Evolutionary conservation across 2,888 invertebrate genomes (phyloP).

Genomic region (Laothoe populi): DNA sequence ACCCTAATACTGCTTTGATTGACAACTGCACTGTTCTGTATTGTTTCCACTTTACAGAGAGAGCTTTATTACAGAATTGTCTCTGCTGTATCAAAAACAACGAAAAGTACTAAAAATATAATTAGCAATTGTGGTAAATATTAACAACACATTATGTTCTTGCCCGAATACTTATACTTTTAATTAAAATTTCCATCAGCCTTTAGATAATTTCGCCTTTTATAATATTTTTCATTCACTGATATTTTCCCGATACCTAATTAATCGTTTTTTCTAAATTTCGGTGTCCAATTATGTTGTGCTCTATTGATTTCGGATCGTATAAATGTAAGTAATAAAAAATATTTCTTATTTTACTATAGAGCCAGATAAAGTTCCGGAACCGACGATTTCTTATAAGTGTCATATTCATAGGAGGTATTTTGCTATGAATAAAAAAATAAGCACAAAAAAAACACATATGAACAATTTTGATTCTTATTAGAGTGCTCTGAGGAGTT

Average conservation of each 20-base stretch:
- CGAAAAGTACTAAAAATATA: not conserved
- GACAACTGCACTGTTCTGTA: too few relatives aligned
- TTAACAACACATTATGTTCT: slow-evolving; percentile 15
- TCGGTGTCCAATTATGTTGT: slow-evolving; percentile 10
- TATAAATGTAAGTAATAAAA: slow-evolving; percentile 11
- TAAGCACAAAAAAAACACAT: too few relatives aligned
- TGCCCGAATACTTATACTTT: not conserved
- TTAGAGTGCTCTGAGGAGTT: too few relatives aligned
- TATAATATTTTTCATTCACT: slow-evolving; percentile 5
- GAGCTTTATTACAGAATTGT: too few relatives aligned
- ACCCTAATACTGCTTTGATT: too few relatives aligned
- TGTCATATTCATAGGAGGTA: not conserved
- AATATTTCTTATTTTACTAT: not conserved
- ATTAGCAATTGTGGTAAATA: not conserved
- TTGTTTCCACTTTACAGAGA: too few relatives aligned
- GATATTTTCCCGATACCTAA: slow-evolving; percentile 6
- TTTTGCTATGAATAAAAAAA: too few relatives aligned
- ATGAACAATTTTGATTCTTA: too few relatives aligned
- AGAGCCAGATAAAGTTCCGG: too few relatives aligned
- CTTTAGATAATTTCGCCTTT: slow-evolving; percentile 4
- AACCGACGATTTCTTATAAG: not conserved
- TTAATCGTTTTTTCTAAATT: slow-evolving; percentile 10
- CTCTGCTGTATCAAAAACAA: not conserved
- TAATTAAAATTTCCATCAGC: slow-evolving; percentile 2
- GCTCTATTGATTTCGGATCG: not conserved